Conservation (phyloP, 2,888 invertebrate species). For the Aproaerema taeniolella region DNA sequence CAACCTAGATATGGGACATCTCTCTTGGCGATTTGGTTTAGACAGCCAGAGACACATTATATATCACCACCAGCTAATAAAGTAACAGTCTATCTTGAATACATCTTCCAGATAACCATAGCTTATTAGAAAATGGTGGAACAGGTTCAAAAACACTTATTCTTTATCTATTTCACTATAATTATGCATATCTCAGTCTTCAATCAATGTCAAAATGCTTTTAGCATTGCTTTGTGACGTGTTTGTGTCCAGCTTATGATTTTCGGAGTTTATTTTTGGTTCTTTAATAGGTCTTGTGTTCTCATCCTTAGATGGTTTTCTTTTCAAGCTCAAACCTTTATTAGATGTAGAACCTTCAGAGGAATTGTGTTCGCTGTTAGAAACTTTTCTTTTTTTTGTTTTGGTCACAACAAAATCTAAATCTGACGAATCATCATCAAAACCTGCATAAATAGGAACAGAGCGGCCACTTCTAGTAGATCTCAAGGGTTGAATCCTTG, state of each 20-base stretch:
- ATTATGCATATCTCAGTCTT: slow-evolving; percentile 57
- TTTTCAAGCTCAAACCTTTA: slow-evolving; percentile 56
- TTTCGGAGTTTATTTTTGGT: slow-evolving; percentile 35
- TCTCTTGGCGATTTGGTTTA: too few relatives aligned
- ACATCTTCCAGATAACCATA: too few relatives aligned
- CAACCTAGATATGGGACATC: too few relatives aligned
- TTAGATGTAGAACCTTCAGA: slow-evolving; percentile 45
- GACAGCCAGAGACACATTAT: too few relatives aligned
- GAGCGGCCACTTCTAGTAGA: slow-evolving; percentile 65
- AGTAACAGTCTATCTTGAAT: not conserved
- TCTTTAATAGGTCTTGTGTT: slow-evolving; percentile 46
- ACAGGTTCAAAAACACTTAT: too few relatives aligned
- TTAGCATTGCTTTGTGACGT: slow-evolving; percentile 29
- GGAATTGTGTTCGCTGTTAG: slow-evolving; percentile 42
- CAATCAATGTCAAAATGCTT: slow-evolving; percentile 39
- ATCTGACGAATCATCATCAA: slow-evolving; percentile 67
- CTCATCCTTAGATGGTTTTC: slow-evolving; percentile 59
- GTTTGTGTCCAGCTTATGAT: slow-evolving; percentile 22
- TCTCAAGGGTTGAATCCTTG: slow-evolving; percentile 49
- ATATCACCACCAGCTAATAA: not conserved
- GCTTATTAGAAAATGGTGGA: too few relatives aligned
- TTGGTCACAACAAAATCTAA: slow-evolving; percentile 58
- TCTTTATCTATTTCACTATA: too few relatives aligned
- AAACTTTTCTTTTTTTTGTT: slow-evolving; percentile 57
- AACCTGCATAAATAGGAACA: slow-evolving; percentile 59